Base-by-base conservation (phyloP, 2,797 vertebrate species). In the Cuniculus paca region DNA sequence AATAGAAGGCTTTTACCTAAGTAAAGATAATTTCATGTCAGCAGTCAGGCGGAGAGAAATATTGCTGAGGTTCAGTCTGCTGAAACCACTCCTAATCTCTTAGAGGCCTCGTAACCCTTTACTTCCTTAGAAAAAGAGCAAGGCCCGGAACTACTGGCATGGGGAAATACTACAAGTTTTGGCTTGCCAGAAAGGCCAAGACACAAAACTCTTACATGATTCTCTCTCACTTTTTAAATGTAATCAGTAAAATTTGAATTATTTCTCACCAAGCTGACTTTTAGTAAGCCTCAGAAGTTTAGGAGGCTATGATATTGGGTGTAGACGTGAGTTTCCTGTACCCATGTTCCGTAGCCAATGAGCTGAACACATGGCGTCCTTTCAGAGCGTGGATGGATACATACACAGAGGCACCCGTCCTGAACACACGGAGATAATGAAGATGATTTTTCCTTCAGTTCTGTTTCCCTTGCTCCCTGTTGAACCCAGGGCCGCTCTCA, bases 1-100 rank as follows among this genome's bases (percentile, higher is more conserved):
- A 94, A 63, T 90, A 39, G 86, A 89, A 82, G 28, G 11, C 11
- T 63, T 78, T 90, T 88, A 36, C n/a, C 31, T 79, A 42, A 83
- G 14, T 58, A 50, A 42, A 83, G 58, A 63, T 77, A 85, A 87
- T 97, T 95, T 88, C 20, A 22, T 82, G 42, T 83, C 26, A 88
- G 39, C 39, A 42, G 85, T 45, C 52, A 83, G 39, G 12, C 72
- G 10, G 28, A 52, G 39, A 79, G n/a, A 92, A 90, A 52, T 54
- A 36, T 74, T 89, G n/a, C 39, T 63, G 81, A 74, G 24, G 50
- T 2, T 86, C 14, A 13, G 52, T 90, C 45, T 93, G 20, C 36
- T 78, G 83, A 88, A 90, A 79, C 12, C n/a, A 83, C 75, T 78
- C 31, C 68, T 89, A 52, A 60, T 92, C 52, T 85, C 77, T 96